Evolutionary conservation across 2,888 invertebrate species (phyloP).

Genomic region (Aplocera efformata): DNA sequence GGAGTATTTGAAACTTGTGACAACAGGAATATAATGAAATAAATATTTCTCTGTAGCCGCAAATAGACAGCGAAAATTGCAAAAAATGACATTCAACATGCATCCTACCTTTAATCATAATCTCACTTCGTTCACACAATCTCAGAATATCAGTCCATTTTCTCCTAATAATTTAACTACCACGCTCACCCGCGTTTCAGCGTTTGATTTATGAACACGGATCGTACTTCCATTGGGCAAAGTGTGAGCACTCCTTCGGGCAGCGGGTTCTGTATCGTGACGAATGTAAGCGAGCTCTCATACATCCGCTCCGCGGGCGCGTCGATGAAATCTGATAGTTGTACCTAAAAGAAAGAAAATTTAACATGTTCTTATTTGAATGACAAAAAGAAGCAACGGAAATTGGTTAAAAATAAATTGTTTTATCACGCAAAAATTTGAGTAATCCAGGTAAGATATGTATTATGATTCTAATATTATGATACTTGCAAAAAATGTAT

Average conservation of each 20-base stretch:
- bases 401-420: slow-evolving; percentile 3
- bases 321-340: slow-evolving; percentile 70
- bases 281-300: slow-evolving; percentile 77
- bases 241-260: slow-evolving; percentile 52
- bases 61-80: no score
- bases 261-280: slow-evolving; percentile 46
- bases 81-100: no score
- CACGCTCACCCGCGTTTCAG: slow-evolving; percentile 37
- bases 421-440: no score
- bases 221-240: slow-evolving; percentile 81
- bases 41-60: no score
- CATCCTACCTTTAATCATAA: no score
- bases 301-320: slow-evolving; percentile 53
- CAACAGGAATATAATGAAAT: no score
- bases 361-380: no score
- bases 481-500: no score
- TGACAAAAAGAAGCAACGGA: no score
- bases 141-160: slow-evolving; percentile 15
- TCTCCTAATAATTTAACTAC: slow-evolving; percentile 5
- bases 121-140: background rate
- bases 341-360: slow-evolving; percentile 61
- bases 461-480: no score
- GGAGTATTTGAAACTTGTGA: no score
- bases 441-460: no score
- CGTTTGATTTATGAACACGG: slow-evolving; percentile 69